Base-by-base conservation (phyloP, 2,888 invertebrate species). In the Syritta pipiens region DNA sequence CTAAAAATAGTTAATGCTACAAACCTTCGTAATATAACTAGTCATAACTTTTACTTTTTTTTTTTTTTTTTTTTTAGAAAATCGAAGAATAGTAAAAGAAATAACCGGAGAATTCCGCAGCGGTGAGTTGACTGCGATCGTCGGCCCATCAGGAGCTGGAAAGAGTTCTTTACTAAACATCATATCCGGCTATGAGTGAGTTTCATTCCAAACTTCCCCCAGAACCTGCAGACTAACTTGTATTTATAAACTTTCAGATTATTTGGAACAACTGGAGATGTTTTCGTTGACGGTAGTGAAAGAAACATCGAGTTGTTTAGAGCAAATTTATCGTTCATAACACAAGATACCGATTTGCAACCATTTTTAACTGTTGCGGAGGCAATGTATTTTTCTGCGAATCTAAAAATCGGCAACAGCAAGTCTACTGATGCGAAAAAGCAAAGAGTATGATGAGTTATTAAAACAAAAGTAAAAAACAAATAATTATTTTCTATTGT, bases 131-230 rank as follows among this genome's bases (percentile, higher is more conserved):
- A 94, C 93, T 4, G 96, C 96, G 57, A 94, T 97, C 84, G 94
- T 97, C 91, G 97, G 97, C 20, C 96, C 96, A 46, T 95, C 96
- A 0, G 97, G 97, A 9, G 95, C 95, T 6, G 95, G 97, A 65
- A 97, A 97, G 89, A 95, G 95, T 81, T 94, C 95, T 1, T 91
- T 97, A 74, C 93, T 97, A 92, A 95, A 97, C 88, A 94, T 97
- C 84, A 90, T 97, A 81, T 94, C 97, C 28, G 96, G 97, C 83
- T 97, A 96, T 89, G 95, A 93, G 96, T 96, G 91, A 92, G 91
- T 67, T 82, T 37, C 44, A 35, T 37, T 7, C 40, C 10, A 1
- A n/a, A n/a, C 4, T 20, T 17, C 12, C 7, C 0, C 6, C 26
- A 42, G 2, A 10, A 7, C 1, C 4, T 0, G 19, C 0, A 3